Evolutionary conservation across 2,888 invertebrate genomes (phyloP).

Genomic region (Rosalia funebris): DNA sequence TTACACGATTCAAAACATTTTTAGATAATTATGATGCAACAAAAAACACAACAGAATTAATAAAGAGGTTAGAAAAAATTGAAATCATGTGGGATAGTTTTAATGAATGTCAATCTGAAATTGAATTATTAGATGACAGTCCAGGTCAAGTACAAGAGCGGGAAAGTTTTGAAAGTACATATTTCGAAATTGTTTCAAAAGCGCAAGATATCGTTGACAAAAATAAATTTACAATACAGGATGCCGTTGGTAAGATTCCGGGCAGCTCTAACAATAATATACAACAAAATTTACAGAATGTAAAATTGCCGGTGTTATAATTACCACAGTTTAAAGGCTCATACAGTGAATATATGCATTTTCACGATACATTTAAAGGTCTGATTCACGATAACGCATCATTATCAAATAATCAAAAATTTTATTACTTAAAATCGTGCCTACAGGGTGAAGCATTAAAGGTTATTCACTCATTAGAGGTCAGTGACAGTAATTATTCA

Average conservation of each 20-base stretch:
- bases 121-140: background rate
- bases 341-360: background rate
- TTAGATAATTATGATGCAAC: background rate
- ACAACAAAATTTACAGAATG: background rate
- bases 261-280: background rate
- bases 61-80: background rate
- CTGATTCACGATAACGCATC: background rate
- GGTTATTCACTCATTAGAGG: background rate
- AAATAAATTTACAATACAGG: background rate
- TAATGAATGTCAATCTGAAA: background rate
- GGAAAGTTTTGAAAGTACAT: background rate
- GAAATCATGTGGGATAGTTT: background rate
- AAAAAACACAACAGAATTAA: background rate
- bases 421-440: slow-evolving; percentile 7
- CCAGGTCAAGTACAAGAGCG: background rate
- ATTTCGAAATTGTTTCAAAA: background rate
- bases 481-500: slow-evolving; percentile 3
- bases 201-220: background rate
- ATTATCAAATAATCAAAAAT: slow-evolving; percentile 3
- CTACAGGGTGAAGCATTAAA: slow-evolving; percentile 11
- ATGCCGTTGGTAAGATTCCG: background rate
- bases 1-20: background rate
- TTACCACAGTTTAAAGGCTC: background rate
- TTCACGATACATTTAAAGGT: background rate
- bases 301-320: background rate